phyloP scores from a whole-genome alignment of 1,140 invertebrate genomes.

The Brachystomella parvula region DNA sequence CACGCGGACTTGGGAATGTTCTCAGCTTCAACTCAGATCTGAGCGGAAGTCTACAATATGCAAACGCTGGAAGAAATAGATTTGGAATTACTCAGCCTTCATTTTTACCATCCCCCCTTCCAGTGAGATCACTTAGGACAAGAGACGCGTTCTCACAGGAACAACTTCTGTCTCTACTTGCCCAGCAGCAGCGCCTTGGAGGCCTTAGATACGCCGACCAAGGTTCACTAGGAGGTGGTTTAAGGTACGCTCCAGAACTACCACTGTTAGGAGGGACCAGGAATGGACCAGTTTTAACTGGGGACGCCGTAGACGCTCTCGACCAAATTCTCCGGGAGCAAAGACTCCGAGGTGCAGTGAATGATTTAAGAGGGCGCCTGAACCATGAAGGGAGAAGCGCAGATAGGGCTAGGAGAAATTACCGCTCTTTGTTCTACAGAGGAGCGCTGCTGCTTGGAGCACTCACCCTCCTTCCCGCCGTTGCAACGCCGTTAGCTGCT shows the following conservation, averaged over 20 bases:
- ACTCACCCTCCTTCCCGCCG: slow-evolving; percentile 24
- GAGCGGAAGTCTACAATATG: background rate
- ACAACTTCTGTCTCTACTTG: background rate
- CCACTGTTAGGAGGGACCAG: background rate
- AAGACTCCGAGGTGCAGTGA: slow-evolving; percentile 22
- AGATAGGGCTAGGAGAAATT: slow-evolving; percentile 25
- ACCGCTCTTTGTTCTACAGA: slow-evolving; percentile 28
- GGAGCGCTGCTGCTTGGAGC: slow-evolving; percentile 31
- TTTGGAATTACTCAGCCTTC: background rate
- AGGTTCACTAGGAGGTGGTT: background rate
- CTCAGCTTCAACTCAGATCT: background rate
- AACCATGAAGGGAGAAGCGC: slow-evolving; percentile 17
- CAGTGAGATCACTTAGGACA: background rate
- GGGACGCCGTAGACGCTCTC: slow-evolving; percentile 15
- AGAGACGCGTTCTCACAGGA: background rate
- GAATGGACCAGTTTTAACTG: slow-evolving; percentile 3
- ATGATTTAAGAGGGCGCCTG: slow-evolving; percentile 24
- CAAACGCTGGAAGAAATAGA: background rate
- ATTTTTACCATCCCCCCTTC: background rate
- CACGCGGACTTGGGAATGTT: background rate
- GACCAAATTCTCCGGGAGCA: slow-evolving; percentile 28
- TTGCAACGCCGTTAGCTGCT: slow-evolving; percentile 24
- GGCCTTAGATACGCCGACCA: background rate
- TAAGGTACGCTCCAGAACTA: background rate
- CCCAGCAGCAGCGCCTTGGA: background rate